A percentile compares a stretch with the other conserved stretches of the same genome.
Conservation (phyloP, 2,113 vertebrate species). For the Archilochus colubris region DNA sequence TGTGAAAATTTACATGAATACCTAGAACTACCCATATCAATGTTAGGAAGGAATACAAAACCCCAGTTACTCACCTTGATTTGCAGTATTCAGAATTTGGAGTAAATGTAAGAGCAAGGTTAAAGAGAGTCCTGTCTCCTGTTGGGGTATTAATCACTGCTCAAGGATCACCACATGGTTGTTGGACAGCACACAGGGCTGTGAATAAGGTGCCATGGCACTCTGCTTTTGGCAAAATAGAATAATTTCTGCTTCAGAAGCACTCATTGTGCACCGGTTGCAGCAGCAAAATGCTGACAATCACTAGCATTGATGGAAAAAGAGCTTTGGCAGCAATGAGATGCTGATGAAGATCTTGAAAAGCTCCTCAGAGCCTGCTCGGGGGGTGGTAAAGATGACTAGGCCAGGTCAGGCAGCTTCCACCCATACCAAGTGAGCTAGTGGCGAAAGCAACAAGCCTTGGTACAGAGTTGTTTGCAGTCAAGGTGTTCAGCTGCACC, state of each 20-base stretch:
- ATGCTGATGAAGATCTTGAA: background rate
- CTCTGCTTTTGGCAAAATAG: background rate
- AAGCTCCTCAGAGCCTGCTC: background rate
- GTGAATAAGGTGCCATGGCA: background rate
- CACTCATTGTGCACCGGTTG: rapidly evolving
- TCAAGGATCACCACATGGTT: rapidly evolving
- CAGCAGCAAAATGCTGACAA: rapidly evolving
- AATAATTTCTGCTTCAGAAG: rapidly evolving
- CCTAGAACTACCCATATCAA: background rate
- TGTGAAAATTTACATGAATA: background rate
- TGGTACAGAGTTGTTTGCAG: background rate
- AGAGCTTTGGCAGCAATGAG: background rate
- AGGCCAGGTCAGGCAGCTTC: background rate
- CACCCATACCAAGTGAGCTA: background rate
- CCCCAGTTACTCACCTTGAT: background rate
- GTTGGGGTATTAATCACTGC: background rate
- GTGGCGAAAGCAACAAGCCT: background rate
- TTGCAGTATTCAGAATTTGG: background rate
- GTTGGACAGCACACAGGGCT: background rate
- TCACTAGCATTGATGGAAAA: background rate
- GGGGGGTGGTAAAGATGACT: rapidly evolving
- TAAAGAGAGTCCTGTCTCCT: background rate
- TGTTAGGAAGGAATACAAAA: background rate
- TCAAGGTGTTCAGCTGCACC: background rate
- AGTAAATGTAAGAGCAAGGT: background rate